Conservation (phyloP, 1,140 invertebrate genomes). For the Plodia interpunctella region DNA sequence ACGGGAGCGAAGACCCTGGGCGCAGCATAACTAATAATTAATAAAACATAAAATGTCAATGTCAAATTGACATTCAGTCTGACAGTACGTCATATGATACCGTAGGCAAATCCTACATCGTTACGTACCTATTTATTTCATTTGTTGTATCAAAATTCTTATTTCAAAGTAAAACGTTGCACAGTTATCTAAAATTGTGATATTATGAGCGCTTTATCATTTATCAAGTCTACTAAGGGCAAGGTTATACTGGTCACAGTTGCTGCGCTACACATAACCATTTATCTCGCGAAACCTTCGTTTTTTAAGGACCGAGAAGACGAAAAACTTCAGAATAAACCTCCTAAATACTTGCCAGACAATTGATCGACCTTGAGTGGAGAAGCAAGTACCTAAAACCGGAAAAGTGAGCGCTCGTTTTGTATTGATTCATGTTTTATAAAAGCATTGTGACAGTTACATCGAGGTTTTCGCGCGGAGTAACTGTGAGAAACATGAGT, state of each 20-base stretch:
- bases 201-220: constrained; percentile 42
- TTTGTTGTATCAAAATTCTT: not conserved
- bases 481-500: constrained; percentile 52
- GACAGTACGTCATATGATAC: no score
- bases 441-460: constrained; percentile 36
- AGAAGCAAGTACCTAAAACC: constrained; percentile 17
- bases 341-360: constrained; percentile 62
- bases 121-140: no score
- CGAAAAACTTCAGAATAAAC: constrained; percentile 32
- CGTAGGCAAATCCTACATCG: no score
- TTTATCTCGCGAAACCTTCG: constrained; percentile 64
- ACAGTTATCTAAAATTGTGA: not conserved
- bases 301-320: constrained; percentile 51
- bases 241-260: constrained; percentile 64
- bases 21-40: no score
- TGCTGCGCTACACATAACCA: constrained; percentile 51
- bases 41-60: no score
- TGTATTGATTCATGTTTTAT: constrained; percentile 55
- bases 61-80: no score
- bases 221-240: constrained; percentile 60
- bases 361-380: constrained; percentile 35
- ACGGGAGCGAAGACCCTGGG: no score
- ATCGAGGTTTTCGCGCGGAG: constrained; percentile 28
- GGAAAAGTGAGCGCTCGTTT: constrained; percentile 23
- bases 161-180: not conserved